A percentile compares a stretch with the other conserved stretches of the same genome.
Evolutionary conservation across 2,797 vertebrate species (phyloP).

Genomic region (Falco peregrinus): DNA sequence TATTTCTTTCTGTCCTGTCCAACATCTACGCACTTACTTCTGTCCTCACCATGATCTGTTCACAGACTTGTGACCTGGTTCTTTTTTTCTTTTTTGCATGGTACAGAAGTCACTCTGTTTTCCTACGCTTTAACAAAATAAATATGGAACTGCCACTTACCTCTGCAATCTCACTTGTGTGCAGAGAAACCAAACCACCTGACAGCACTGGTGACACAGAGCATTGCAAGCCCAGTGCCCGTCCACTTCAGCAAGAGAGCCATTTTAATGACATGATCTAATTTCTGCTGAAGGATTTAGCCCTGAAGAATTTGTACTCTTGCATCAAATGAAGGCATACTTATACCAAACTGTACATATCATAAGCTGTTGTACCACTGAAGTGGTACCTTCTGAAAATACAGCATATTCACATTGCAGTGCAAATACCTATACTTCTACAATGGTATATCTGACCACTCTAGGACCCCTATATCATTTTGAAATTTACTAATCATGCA

Average conservation of each 20-base stretch:
- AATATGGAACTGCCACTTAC: background rate
- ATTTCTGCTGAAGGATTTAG: slow-evolving; percentile 14
- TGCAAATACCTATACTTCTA: background rate
- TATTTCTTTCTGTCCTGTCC: background rate
- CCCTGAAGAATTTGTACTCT: background rate
- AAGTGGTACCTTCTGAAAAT: background rate
- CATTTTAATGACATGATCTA: background rate
- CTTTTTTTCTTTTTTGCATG: background rate
- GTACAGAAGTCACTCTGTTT: background rate
- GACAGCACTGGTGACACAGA: background rate
- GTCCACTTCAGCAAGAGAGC: background rate
- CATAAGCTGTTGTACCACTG: background rate
- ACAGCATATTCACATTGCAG: background rate
- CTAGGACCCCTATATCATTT: background rate
- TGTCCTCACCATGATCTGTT: background rate
- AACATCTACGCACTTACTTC: background rate
- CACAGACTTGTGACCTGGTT: background rate
- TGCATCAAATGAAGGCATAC: background rate
- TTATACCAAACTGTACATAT: background rate
- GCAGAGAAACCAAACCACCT: background rate
- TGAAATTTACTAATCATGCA: background rate
- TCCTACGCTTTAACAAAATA: background rate
- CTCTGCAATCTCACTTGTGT: background rate
- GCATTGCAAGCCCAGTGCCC: background rate
- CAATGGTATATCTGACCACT: background rate